phyloP scores from a whole-genome alignment of 1,140 invertebrate genomes.

The Gonioctena quinquepunctata region DNA sequence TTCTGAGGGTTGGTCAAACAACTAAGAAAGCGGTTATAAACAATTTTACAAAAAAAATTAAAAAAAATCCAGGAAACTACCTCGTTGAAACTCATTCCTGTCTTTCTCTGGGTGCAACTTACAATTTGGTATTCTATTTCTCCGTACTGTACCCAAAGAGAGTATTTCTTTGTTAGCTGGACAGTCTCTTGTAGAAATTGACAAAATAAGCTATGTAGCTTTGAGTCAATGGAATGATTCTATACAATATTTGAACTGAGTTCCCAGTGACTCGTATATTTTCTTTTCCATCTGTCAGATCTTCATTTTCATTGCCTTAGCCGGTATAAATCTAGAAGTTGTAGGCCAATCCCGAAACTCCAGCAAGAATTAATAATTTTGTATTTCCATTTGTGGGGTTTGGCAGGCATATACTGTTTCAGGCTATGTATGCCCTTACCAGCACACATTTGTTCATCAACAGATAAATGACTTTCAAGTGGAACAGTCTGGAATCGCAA shows the following conservation, averaged over 20 bases:
- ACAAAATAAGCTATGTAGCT: slow-evolving; percentile 37
- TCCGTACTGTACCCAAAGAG: slow-evolving; percentile 30
- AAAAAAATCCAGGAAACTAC: slow-evolving; percentile 54
- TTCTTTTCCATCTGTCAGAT: slow-evolving; percentile 1
- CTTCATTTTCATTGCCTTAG: not conserved
- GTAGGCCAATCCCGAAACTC: slow-evolving; percentile 29
- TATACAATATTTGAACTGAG: slow-evolving; percentile 29
- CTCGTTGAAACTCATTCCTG: slow-evolving; percentile 20
- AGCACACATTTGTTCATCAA: slow-evolving; percentile 38
- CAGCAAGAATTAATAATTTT: slow-evolving; percentile 43
- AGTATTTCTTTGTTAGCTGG: slow-evolving; percentile 34
- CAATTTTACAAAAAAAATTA: too few species aligned
- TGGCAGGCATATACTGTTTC: slow-evolving; percentile 42
- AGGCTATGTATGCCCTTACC: slow-evolving; percentile 30
- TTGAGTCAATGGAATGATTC: slow-evolving; percentile 25
- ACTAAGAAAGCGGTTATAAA: too few species aligned
- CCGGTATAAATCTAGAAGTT: slow-evolving; percentile 31
- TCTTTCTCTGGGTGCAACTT: slow-evolving; percentile 31
- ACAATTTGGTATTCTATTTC: slow-evolving; percentile 35
- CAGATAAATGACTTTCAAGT: slow-evolving; percentile 22
- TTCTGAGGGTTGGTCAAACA: too few species aligned
- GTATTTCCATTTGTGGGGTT: slow-evolving; percentile 55
- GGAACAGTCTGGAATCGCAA: slow-evolving; percentile 22
- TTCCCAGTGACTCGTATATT: slow-evolving; percentile 35
- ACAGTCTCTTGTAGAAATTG: slow-evolving; percentile 29